Evolutionary conservation across 2,888 invertebrate genomes (phyloP), one percentile per base, ranked within the genome.

Genomic region (Margaritifera margaritifera): DNA sequence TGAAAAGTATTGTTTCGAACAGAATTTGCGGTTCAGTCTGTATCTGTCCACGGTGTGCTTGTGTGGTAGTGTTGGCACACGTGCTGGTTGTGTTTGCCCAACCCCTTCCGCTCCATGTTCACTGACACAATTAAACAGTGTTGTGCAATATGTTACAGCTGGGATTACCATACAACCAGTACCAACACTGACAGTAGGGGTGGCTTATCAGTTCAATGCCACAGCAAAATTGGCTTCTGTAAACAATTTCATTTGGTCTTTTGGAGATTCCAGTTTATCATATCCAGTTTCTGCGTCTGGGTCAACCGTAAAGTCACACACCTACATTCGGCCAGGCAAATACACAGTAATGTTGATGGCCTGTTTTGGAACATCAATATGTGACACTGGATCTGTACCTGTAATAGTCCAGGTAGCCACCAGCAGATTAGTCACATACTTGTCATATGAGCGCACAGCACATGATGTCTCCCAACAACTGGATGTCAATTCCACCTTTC

Each of bases 261-360:
- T 75, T 69, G 77, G 78, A 27, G 80, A 71, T 52, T 64, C 76
- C 3, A 51, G 68, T 24, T 52, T 62, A 6, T 58, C 58, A 22
- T 22, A 11, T 2, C 51, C 52, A 4, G 61, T 77, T 1, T 53
- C 24, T 51, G 65, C 58, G 11, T 55, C 61, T 42, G 27, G 59
- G 18, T 65, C 62, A 1, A 61, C 61, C 5, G 20, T 58, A 3
- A 18, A 52, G 3, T 42, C 42, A 42, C 64, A 80, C 66, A 74
- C 75, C 6, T 83, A 77, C 62, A 74, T 68, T 11, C 58, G 62
- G 22, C 56, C 80, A 11, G 81, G 81, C 8, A 62, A 72, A 20
- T 77, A 78, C 31, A 76, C 70, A 55, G 51, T 83, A 11, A 67
- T 69, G n/a, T 69, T 81, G 18, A 59, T 51, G 27, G 68, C 69